phyloP scores from a whole-genome alignment of 2,113 vertebrate genomes.

The Oplegnathus fasciatus region DNA sequence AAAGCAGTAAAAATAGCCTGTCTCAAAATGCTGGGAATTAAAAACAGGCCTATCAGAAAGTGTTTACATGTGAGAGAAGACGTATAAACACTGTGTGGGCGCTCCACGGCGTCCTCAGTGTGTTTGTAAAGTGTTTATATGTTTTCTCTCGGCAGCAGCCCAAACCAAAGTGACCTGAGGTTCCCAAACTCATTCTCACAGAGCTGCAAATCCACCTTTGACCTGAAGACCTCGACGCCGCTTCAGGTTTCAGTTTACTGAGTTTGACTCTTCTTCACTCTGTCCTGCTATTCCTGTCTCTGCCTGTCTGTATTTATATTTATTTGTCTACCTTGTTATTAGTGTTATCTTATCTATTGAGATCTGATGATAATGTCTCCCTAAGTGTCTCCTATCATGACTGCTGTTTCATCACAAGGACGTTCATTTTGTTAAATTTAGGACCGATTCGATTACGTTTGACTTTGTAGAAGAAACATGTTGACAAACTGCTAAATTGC shows the following conservation, averaged over 20 bases:
- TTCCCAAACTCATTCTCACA: not conserved
- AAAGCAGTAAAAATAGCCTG: slow-evolving; percentile 1
- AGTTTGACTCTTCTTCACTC: not conserved
- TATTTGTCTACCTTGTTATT: not conserved
- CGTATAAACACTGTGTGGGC: slow-evolving; percentile 9
- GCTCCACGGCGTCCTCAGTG: not conserved
- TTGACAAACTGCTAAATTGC: not conserved
- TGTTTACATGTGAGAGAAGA: slow-evolving; percentile 21
- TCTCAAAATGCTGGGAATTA: slow-evolving; percentile 1
- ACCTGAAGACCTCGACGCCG: not conserved
- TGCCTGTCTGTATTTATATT: not conserved
- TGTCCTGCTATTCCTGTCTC: not conserved
- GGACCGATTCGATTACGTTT: not conserved
- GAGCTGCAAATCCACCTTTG: not conserved
- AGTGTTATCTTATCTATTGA: not conserved
- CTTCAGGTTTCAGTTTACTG: not conserved
- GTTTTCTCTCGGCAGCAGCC: not conserved
- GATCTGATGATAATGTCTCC: not conserved
- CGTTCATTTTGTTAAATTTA: not conserved
- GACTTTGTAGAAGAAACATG: not conserved
- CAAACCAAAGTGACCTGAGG: not conserved
- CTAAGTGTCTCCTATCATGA: not conserved
- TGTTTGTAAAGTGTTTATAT: slow-evolving; percentile 9
- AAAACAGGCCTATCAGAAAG: slow-evolving; percentile 3
- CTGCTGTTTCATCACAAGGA: not conserved